These are phyloP conservation scores for Seriola rivoliana DNA, from an alignment of 2,113 vertebrate genomes.

Conservation along the genomic window DNA sequence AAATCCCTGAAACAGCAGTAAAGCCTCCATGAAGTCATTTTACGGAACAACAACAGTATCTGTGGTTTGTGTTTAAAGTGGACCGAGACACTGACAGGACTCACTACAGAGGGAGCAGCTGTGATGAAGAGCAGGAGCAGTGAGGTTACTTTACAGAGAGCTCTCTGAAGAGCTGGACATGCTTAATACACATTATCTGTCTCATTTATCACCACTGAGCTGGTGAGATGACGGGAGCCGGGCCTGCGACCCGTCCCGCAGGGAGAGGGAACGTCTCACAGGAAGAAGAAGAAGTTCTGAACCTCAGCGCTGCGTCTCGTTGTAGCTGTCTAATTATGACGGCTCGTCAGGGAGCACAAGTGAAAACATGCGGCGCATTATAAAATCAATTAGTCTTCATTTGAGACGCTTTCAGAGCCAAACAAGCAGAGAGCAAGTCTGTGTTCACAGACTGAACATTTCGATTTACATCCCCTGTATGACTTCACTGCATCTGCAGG, in stretches of 20 bases:
- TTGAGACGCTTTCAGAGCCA: slow-evolving; percentile 22
- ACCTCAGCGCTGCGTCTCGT: slow-evolving; percentile 48
- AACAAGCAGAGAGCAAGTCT: slow-evolving; percentile 7
- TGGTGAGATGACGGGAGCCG: slow-evolving; percentile 88
- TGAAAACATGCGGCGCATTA: slow-evolving; percentile 45
- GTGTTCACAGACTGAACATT: not conserved
- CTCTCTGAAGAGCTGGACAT: slow-evolving; percentile 87
- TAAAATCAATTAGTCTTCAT: slow-evolving; percentile 42
- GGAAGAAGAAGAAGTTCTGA: slow-evolving; percentile 75
- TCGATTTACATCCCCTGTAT: not conserved
- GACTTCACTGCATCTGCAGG: not conserved
- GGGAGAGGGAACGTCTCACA: slow-evolving; percentile 69
- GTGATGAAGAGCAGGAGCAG: slow-evolving; percentile 93
- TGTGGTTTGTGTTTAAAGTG: not conserved
- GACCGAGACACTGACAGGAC: slow-evolving; percentile 62
- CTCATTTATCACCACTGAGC: slow-evolving; percentile 89
- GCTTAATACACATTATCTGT: slow-evolving; percentile 89
- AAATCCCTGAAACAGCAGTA: not conserved
- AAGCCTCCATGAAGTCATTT: not conserved
- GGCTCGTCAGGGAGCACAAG: slow-evolving; percentile 28
- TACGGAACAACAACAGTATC: not conserved
- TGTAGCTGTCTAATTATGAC: slow-evolving; percentile 32
- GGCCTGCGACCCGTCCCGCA: slow-evolving; percentile 81
- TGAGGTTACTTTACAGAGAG: slow-evolving; percentile 86
- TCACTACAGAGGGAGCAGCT: slow-evolving; percentile 89